Conservation (phyloP, 2,797 vertebrate species). For the Pipistrellus pipistrellus region DNA sequence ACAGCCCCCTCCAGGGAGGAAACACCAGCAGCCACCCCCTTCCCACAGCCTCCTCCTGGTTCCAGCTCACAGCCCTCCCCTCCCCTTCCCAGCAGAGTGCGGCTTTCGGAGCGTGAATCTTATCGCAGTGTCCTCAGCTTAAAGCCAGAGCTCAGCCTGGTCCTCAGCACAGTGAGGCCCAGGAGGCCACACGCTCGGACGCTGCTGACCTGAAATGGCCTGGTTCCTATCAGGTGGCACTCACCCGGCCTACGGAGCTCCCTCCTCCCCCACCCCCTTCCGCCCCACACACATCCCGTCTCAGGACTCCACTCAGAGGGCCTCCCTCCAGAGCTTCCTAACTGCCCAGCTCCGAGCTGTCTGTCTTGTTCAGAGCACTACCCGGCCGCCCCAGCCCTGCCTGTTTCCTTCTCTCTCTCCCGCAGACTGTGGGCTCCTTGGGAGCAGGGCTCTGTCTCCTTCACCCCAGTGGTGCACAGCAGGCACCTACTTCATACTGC, state of each 20-base stretch:
- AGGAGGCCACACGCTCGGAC: not conserved
- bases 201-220: not conserved
- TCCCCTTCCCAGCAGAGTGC: not conserved
- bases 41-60: not conserved
- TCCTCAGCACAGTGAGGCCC: not conserved
- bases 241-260: not conserved
- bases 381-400: not conserved
- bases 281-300: not conserved
- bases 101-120: not conserved
- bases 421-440: not conserved
- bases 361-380: not conserved
- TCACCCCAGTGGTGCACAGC: not conserved
- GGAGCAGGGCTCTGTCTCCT: not conserved
- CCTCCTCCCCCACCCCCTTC: not conserved
- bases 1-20: not conserved
- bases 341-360: not conserved
- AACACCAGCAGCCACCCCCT: not conserved
- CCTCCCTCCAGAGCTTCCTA: not conserved
- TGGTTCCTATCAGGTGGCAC: not conserved
- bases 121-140: constrained; percentile 23
- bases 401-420: not conserved
- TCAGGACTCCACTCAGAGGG: not conserved
- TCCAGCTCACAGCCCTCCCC: not conserved
- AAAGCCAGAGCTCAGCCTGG: not conserved
- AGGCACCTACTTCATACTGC: not conserved